Conservation (phyloP, 2,888 invertebrate species). For the Ophraella communa region DNA sequence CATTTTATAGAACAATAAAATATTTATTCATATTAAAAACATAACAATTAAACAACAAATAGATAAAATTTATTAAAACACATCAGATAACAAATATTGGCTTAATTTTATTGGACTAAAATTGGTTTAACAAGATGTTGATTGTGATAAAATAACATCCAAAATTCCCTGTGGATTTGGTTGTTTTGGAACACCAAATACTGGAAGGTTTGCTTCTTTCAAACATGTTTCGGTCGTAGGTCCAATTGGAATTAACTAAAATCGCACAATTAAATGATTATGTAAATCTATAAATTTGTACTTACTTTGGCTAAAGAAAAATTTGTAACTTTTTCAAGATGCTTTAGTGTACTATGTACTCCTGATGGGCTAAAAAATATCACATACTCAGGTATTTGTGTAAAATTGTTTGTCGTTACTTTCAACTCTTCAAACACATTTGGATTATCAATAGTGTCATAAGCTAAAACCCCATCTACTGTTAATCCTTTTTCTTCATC, state of each 20-base stretch:
- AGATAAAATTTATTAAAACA: too few relatives aligned
- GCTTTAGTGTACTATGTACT: conserved; percentile 60
- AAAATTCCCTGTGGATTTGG: conserved; percentile 64
- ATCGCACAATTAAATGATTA: too few relatives aligned
- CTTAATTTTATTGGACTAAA: background rate
- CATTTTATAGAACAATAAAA: too few relatives aligned
- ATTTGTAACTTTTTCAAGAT: conserved; percentile 54
- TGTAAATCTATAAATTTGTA: too few relatives aligned
- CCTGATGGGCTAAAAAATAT: conserved; percentile 69
- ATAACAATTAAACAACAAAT: too few relatives aligned
- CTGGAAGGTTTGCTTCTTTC: conserved; percentile 57
- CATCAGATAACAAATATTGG: background rate
- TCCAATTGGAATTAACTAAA: conserved; percentile 65
- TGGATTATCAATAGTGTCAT: conserved; percentile 63
- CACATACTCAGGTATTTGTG: conserved; percentile 60
- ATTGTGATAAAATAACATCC: conserved; percentile 50
- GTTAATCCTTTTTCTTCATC: conserved; percentile 57
- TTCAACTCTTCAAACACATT: conserved; percentile 59
- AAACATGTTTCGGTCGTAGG: conserved; percentile 65
- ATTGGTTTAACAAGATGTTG: background rate
- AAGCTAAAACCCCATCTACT: conserved; percentile 62
- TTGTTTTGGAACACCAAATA: conserved; percentile 61
- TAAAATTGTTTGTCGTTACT: conserved; percentile 53
- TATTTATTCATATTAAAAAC: too few relatives aligned
- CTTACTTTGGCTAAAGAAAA: conserved; percentile 46